Conservation (phyloP, 2,888 invertebrate species). For the Pristionchus fissidentatus region DNA sequence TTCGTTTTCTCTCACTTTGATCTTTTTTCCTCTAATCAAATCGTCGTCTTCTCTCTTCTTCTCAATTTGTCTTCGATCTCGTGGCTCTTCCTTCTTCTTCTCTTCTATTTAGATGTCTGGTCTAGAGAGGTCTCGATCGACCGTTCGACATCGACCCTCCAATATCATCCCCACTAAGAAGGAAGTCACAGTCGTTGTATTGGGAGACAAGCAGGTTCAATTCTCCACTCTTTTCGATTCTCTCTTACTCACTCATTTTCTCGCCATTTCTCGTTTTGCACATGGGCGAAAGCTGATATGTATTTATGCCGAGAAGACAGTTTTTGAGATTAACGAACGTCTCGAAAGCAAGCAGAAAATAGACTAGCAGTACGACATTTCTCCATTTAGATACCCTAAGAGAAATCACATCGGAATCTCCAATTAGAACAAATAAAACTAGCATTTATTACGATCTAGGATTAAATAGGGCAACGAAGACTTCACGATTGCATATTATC, state of each 20-base stretch:
- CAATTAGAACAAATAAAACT: too few species aligned
- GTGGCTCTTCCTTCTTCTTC: neutral
- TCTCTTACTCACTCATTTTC: neutral
- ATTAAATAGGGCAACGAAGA: too few species aligned
- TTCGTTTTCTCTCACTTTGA: conserved; percentile 46
- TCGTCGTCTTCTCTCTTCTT: conserved; percentile 19
- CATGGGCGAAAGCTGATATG: neutral
- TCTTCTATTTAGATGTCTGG: neutral
- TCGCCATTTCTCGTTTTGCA: neutral
- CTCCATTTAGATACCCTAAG: too few species aligned
- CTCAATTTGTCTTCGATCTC: neutral
- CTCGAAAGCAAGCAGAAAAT: too few species aligned
- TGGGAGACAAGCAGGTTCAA: conserved; percentile 54
- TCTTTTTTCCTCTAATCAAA: conserved; percentile 37
- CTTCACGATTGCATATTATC: too few species aligned
- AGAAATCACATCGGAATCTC: too few species aligned
- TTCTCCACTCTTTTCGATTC: too few species aligned
- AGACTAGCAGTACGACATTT: too few species aligned
- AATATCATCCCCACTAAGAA: neutral
- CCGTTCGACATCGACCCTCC: conserved; percentile 6
- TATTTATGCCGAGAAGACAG: too few species aligned
- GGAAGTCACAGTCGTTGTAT: conserved; percentile 55
- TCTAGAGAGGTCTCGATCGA: conserved; percentile 9
- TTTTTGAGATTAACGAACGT: too few species aligned
- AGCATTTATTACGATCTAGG: too few species aligned